Conservation (phyloP, 1,140 invertebrate genomes). For the Cylas formicarius region DNA sequence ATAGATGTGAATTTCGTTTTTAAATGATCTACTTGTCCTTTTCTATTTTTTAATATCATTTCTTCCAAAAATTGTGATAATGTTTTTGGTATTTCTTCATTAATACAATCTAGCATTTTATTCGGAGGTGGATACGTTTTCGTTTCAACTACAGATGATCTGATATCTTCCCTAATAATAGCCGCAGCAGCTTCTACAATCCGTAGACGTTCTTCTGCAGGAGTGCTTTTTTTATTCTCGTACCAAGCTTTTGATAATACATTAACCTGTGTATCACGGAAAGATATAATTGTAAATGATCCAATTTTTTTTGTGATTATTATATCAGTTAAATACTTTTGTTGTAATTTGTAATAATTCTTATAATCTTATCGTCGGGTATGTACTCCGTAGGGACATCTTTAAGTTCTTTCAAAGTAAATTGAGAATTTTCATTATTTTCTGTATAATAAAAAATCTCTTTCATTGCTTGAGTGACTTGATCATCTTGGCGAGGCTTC, state of each 20-base stretch:
- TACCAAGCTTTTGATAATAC: conserved; percentile 30
- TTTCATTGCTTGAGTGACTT: conserved; percentile 35
- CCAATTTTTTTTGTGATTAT: conserved; percentile 37
- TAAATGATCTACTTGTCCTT: conserved; percentile 30
- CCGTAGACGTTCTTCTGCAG: conserved; percentile 28
- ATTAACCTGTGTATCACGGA: conserved; percentile 6
- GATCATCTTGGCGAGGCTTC: conserved; percentile 30
- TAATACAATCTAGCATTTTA: conserved; percentile 25
- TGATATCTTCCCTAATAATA: conserved; percentile 39
- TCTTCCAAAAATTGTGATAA: conserved; percentile 32
- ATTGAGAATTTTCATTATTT: conserved; percentile 34
- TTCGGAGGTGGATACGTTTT: conserved; percentile 34
- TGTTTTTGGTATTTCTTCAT: conserved; percentile 36
- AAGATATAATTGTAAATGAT: conserved; percentile 26
- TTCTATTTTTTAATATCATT: conserved; percentile 36
- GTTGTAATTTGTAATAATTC: conserved; percentile 35
- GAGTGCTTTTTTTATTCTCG: conserved; percentile 27
- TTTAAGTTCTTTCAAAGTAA: conserved; percentile 34
- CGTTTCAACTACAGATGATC: conserved; percentile 31
- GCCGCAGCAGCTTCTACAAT: conserved; percentile 37
- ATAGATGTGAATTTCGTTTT: conserved; percentile 35
- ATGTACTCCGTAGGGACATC: conserved; percentile 34
- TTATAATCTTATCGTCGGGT: conserved; percentile 38
- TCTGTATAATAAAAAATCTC: conserved; percentile 38
- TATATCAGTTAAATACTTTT: conserved; percentile 37